A percentile compares a stretch with the other conserved stretches of the same genome.
Conservation (phyloP, 2,797 vertebrate species). For the Karalla daura region DNA sequence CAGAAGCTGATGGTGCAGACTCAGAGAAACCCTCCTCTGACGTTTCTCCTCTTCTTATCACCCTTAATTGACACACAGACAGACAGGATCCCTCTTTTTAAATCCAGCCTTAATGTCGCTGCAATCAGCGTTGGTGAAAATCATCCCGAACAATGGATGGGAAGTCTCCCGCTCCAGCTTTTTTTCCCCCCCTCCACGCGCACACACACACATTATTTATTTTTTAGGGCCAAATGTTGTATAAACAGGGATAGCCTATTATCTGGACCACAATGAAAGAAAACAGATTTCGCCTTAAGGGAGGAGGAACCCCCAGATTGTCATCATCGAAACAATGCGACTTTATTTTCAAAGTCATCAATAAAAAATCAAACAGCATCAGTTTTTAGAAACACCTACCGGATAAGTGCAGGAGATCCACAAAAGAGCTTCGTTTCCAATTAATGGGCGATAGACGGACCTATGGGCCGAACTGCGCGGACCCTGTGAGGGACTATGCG, state of each 20-base stretch:
- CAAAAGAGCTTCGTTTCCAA: slow-evolving; percentile 86
- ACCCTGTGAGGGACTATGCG: slow-evolving; percentile 78
- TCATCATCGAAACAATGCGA: slow-evolving; percentile 79
- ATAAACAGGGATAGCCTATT: slow-evolving; percentile 68
- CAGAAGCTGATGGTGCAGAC: too few relatives aligned
- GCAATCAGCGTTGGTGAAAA: slow-evolving; percentile 39
- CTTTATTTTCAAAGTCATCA: slow-evolving; percentile 83
- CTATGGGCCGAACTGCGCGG: slow-evolving; percentile 78
- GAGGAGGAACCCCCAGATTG: slow-evolving; percentile 78
- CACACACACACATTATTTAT: slow-evolving; percentile 75
- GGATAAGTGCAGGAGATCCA: slow-evolving; percentile 85
- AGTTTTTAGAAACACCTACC: slow-evolving; percentile 84
- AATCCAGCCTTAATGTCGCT: background rate
- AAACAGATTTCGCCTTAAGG: slow-evolving; percentile 69
- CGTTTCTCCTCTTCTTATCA: too few relatives aligned
- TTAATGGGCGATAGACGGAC: slow-evolving; percentile 84
- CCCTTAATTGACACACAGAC: too few relatives aligned
- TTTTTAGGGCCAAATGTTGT: slow-evolving; percentile 65
- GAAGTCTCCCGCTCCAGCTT: slow-evolving; percentile 54
- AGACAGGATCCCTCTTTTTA: too few relatives aligned
- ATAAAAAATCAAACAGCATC: slow-evolving; percentile 78
- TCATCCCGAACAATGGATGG: slow-evolving; percentile 65
- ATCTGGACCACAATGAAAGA: slow-evolving; percentile 82
- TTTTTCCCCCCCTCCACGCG: too few relatives aligned
- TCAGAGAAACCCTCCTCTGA: too few relatives aligned